Base-by-base conservation (phyloP, 2,797 vertebrate genomes). In the Alosa sapidissima region DNA sequence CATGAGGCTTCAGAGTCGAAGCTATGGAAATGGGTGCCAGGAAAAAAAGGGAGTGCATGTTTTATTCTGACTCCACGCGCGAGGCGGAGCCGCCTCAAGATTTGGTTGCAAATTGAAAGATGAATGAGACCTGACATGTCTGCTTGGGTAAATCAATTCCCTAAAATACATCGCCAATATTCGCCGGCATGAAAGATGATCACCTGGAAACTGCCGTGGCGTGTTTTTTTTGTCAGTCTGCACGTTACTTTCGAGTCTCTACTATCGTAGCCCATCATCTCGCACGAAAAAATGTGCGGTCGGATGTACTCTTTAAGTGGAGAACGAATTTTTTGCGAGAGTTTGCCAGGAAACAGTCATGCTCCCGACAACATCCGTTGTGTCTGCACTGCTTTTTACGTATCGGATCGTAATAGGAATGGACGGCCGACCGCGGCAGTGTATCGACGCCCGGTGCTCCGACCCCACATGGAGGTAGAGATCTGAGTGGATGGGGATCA, bases 21-120 rank as follows among this genome's bases (percentile, higher is more conserved):
- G 86, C 90, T 91, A 78, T 51, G n/a, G 41, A 89, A 88, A 86
- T 81, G 5, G 33, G 68, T 89, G 91, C 90, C 91, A 90, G 90
- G 87, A 91, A 89, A 33, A 33, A 7, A 21, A 7, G 87, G 86
- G 14, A 75, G 52, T 24, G 84, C 81, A 89, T 90, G 91, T 92
- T 93, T 92, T 52, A 91, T 90, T 14, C 36, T 36, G 87, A 91
- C 91, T 93, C 91, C 87, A 28, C 28, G 28, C 28, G 90, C 89
- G 91, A 92, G 8, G 91, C 91, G 86, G 83, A 89, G 78, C 86
- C 14, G 48, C 45, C 41, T 88, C 88, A 52, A 9, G 89, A 91
- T 89, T 90, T 88, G 84, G 88, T 92, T 91, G 92, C 90, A 93
- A 93, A 94, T 93, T 92, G 93, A 93, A 92, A 93, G 90, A 92